Conservation (phyloP, 1,140 invertebrate genomes). For the Zaprionus inermis region DNA sequence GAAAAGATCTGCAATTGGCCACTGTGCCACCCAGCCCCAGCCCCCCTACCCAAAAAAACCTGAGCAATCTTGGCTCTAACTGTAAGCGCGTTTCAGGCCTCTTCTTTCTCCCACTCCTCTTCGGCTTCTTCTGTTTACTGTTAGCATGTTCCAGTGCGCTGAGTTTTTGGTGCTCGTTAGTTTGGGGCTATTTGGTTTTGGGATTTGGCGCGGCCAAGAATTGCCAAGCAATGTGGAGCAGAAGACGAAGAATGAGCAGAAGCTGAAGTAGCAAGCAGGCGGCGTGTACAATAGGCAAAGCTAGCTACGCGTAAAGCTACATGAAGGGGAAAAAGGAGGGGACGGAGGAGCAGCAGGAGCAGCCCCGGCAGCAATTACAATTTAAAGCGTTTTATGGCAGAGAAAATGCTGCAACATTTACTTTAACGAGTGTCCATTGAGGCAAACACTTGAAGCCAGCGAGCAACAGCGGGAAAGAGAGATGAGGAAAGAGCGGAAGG, state of each 20-base stretch:
- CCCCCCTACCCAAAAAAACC: conserved; percentile 3
- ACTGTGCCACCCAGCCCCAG: neutral
- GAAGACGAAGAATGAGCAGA: neutral
- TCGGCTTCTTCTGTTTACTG: conserved; percentile 26
- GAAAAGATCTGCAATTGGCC: conserved; percentile 13
- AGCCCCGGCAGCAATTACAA: conserved; percentile 38
- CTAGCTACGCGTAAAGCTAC: conserved; percentile 35
- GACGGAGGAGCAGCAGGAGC: neutral
- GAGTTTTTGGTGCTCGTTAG: conserved; percentile 67
- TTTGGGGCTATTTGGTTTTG: conserved; percentile 66
- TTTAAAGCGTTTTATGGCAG: conserved; percentile 55
- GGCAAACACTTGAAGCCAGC: conserved; percentile 26
- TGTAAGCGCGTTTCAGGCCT: conserved; percentile 2
- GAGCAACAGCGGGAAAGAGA: conserved; percentile 11
- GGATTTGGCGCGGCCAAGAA: conserved; percentile 67
- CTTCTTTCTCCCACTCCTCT: neutral
- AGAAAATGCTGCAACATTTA: conserved; percentile 58
- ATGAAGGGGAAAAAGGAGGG: conserved; percentile 13
- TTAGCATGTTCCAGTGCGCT: conserved; percentile 66
- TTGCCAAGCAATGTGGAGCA: conserved; percentile 60
- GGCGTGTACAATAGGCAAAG: conserved; percentile 30
- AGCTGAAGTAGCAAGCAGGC: neutral
- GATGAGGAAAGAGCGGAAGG: conserved; percentile 24
- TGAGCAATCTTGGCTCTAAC: conserved; percentile 21
- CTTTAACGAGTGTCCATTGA: conserved; percentile 66